Evolutionary conservation across 2,888 invertebrate species (phyloP).

Genomic region (Koerneria pararmatus): DNA sequence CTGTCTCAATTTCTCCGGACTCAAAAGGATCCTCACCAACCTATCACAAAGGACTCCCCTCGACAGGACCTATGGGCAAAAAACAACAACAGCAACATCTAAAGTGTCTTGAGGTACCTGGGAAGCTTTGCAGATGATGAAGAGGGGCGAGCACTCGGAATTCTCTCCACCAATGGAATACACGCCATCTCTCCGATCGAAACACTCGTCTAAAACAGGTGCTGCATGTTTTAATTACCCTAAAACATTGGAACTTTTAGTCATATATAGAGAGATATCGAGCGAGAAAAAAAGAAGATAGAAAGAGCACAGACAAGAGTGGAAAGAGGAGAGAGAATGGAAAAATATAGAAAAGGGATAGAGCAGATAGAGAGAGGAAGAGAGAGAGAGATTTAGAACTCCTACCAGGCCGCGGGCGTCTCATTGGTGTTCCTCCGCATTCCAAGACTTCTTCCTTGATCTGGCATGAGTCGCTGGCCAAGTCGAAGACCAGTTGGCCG

Average conservation of each 20-base stretch:
- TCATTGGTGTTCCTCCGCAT: not conserved
- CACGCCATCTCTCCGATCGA: too few relatives aligned
- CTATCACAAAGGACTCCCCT: too few relatives aligned
- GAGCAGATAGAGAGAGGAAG: not conserved
- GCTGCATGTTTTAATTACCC: too few relatives aligned
- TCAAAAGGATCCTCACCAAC: too few relatives aligned
- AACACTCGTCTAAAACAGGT: too few relatives aligned
- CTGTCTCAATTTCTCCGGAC: too few relatives aligned
- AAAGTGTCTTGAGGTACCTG: too few relatives aligned
- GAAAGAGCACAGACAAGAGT: not conserved
- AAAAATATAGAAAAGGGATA: not conserved
- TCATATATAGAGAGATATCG: too few relatives aligned
- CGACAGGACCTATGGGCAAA: too few relatives aligned
- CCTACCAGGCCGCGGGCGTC: not conserved
- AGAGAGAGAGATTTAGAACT: not conserved
- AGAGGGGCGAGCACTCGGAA: constrained; percentile 17
- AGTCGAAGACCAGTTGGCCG: not conserved
- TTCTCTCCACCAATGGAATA: too few relatives aligned
- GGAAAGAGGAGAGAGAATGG: not conserved
- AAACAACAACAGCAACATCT: too few relatives aligned
- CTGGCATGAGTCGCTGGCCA: not conserved
- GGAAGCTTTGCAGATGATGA: constrained; percentile 12
- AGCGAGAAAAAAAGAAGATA: not conserved
- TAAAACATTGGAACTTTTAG: too few relatives aligned
- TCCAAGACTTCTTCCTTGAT: not conserved